phyloP scores from a whole-genome alignment of 2,888 invertebrate genomes.

The Ichneumoninae sp. region DNA sequence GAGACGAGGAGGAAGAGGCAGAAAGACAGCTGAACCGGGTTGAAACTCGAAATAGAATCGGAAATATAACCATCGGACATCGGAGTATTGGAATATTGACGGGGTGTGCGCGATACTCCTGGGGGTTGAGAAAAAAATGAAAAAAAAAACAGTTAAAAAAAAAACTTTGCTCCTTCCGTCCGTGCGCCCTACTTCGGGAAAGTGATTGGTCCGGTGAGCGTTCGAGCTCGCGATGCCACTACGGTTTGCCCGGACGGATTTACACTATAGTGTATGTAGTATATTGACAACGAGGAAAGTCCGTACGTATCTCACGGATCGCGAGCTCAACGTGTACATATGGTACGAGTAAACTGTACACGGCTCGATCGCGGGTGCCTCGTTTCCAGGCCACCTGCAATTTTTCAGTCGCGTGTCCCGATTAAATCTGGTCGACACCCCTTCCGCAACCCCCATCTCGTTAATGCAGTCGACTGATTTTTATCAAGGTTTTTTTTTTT shows the following conservation, averaged over 20 bases:
- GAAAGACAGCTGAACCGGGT: slow-evolving; percentile 52
- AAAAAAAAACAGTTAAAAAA: slow-evolving; percentile 16
- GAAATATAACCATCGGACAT: slow-evolving; percentile 42
- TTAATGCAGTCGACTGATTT: slow-evolving; percentile 19
- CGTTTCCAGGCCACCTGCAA: slow-evolving; percentile 42
- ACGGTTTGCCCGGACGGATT: slow-evolving; percentile 34
- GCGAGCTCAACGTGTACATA: slow-evolving; percentile 1
- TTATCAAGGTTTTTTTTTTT: slow-evolving; percentile 16
- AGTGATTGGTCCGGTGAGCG: slow-evolving; percentile 47
- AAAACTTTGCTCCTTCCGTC: slow-evolving; percentile 55
- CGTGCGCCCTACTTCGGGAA: slow-evolving; percentile 55
- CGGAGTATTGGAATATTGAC: slow-evolving; percentile 58
- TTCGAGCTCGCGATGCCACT: slow-evolving; percentile 32
- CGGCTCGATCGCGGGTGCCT: slow-evolving; percentile 14
- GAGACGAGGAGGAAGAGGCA: slow-evolving; percentile 49
- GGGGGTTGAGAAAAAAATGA: slow-evolving; percentile 33
- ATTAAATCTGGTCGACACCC: slow-evolving; percentile 15
- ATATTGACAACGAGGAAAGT: slow-evolving; percentile 39
- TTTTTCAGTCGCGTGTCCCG: slow-evolving; percentile 38
- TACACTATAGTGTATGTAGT: slow-evolving; percentile 19
- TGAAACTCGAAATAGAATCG: slow-evolving; percentile 60
- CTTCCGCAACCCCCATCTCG: background rate
- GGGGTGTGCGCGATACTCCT: slow-evolving; percentile 40
- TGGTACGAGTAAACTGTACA: background rate
- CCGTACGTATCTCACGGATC: slow-evolving; percentile 10